Base-by-base conservation (phyloP, 2,888 invertebrate genomes). In the Coelogynopora nodosa region DNA sequence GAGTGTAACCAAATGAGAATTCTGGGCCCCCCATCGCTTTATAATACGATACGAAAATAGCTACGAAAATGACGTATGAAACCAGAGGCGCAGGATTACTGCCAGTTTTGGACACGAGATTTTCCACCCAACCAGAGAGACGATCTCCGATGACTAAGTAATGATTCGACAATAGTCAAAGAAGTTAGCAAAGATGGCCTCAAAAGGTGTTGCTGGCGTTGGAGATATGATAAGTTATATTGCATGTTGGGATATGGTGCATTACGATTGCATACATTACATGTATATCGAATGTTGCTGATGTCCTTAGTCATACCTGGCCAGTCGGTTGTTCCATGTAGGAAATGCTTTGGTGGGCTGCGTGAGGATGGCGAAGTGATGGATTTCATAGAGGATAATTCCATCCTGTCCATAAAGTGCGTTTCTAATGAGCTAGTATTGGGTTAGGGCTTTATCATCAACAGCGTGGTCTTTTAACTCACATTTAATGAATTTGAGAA, bases 151-250 rank as follows among this genome's bases (percentile, higher is more conserved):
- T 26, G 5, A 74, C 74, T n/a, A 74, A 5, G 23, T 74, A 74
- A 26, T 74, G 74, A 74, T 26, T 74, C 74, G 18, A 74, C 74
- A 10, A 74, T 74, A 74, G 74, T 74, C 23, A 13, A 74, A 13
- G 23, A 74, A 74, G 23, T 74, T 26, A 74, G 74, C 74, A 74
- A 74, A 74, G 18, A 74, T 74, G 74, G 74, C 74, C 23, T 74
- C 74, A 74, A 74, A 74, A 74, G 74, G 74, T 74, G 74, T 74
- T 74, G 74, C 5, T 74, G 23, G 74, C 23, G 74, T 10, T 10
- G 74, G 18, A n/a, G 74, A 2, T n/a, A 26, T 5, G 27, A 26
- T 74, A 74, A 26, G 5, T 10, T 5, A 18, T 49, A 18, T 49
- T 49, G 49, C 49, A 49, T 10, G n/a, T n/a, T n/a, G n/a, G 18